Conservation (phyloP, 1,140 invertebrate genomes). For the Protaetia brevitarsis region DNA sequence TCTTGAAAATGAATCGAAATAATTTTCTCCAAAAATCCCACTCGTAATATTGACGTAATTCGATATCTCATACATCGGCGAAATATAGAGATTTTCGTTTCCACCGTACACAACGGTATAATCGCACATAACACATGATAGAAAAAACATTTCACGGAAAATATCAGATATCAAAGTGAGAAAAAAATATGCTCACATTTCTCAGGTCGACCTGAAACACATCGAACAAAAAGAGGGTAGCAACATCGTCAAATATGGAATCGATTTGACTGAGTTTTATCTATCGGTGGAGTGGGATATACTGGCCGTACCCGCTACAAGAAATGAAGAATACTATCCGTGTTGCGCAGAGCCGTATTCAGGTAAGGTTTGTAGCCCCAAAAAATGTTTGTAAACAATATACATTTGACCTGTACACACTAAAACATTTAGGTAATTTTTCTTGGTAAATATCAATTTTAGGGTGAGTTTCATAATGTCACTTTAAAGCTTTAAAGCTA, state of each 20-base stretch:
- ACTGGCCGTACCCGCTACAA: constrained; percentile 77
- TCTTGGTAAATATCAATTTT: too few relatives aligned
- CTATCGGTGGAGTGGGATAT: constrained; percentile 96
- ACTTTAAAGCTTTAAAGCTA: too few relatives aligned
- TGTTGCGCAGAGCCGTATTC: constrained; percentile 79
- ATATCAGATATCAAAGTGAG: not conserved
- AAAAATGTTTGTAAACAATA: too few relatives aligned
- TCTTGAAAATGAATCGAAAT: too few relatives aligned
- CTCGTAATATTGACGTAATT: too few relatives aligned
- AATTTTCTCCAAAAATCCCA: too few relatives aligned
- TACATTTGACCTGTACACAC: too few relatives aligned
- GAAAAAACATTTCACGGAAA: constrained; percentile 20
- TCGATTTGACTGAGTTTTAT: constrained; percentile 89
- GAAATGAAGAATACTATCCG: constrained; percentile 91
- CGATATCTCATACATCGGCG: too few relatives aligned
- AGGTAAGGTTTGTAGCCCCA: constrained; percentile 55
- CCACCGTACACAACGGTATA: not conserved
- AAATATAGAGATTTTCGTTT: too few relatives aligned
- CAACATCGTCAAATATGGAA: constrained; percentile 77
- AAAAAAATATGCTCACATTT: constrained; percentile 3
- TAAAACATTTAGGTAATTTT: too few relatives aligned
- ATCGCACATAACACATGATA: not conserved
- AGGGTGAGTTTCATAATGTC: too few relatives aligned
- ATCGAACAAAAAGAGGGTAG: constrained; percentile 72
- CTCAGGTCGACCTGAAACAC: constrained; percentile 81